Conservation (phyloP, 2,797 vertebrate species). For the Sciurus vulgaris region DNA sequence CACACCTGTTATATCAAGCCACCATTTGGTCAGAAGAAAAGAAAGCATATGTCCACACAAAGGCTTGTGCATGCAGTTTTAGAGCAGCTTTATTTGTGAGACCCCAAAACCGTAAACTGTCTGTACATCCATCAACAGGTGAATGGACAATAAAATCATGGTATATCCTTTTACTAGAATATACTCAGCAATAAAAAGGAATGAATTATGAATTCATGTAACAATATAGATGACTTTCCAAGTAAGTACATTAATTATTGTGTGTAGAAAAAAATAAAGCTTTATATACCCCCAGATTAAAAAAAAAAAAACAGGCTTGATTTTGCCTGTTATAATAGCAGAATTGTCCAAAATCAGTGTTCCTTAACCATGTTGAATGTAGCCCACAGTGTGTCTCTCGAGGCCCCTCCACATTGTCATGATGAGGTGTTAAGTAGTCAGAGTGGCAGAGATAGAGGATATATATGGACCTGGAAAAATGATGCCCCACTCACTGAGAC, state of each 20-base stretch:
- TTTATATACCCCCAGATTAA: neutral
- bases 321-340: neutral
- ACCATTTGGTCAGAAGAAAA: neutral
- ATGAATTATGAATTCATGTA: neutral
- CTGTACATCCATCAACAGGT: neutral
- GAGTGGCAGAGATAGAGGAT: neutral
- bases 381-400: neutral
- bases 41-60: neutral
- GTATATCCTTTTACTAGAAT: neutral
- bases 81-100: constrained; percentile 6
- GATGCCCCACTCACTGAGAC: neutral
- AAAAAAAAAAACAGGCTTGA: neutral
- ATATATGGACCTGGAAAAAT: no score
- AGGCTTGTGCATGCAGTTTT: neutral
- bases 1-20: neutral
- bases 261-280: neutral
- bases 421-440: neutral
- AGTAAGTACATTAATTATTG: neutral
- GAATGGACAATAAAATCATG: neutral
- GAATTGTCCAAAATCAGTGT: neutral
- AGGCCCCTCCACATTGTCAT: neutral
- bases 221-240: neutral
- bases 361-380: neutral
- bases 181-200: neutral
- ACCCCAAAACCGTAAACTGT: neutral